phyloP scores from a whole-genome alignment of 2,797 vertebrate species.

The Peromyscus melanophrys region DNA sequence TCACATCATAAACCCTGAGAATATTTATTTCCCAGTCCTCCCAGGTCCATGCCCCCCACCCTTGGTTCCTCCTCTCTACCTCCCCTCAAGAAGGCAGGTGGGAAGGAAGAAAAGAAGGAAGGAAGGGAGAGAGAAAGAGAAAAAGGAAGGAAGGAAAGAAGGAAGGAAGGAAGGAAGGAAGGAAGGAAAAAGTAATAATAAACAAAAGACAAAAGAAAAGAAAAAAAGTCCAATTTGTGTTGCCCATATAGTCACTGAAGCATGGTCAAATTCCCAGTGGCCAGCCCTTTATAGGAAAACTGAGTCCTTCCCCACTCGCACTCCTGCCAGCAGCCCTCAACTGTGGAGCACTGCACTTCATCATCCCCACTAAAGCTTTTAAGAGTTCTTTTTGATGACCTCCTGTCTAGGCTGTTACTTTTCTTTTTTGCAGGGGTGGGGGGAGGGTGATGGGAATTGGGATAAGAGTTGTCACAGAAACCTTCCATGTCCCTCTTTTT shows the following conservation, averaged over 20 bases:
- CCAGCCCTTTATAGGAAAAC: background rate
- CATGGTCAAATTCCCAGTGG: background rate
- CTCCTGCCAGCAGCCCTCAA: background rate
- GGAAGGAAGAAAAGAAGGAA: too few species aligned
- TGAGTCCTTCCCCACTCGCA: background rate
- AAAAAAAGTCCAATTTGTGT: background rate
- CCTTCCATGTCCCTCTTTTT: background rate
- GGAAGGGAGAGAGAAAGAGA: too few species aligned
- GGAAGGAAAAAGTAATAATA: too few species aligned
- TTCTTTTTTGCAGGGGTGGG: background rate
- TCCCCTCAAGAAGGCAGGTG: background rate
- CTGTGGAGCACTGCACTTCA: background rate
- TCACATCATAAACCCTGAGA: background rate
- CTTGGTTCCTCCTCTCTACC: background rate
- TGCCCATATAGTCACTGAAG: background rate
- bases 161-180: too few species aligned
- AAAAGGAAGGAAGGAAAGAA: too few species aligned
- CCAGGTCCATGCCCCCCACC: background rate
- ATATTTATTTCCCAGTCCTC: background rate
- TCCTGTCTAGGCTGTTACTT: background rate
- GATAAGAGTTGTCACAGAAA: background rate
- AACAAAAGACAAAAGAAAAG: too few species aligned
- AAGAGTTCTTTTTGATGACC: background rate
- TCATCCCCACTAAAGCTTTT: background rate
- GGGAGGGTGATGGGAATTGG: background rate